These are phyloP conservation scores for Bhutanitis thaidina DNA, from an alignment of 2,888 invertebrate species.

Conservation along the genomic window DNA sequence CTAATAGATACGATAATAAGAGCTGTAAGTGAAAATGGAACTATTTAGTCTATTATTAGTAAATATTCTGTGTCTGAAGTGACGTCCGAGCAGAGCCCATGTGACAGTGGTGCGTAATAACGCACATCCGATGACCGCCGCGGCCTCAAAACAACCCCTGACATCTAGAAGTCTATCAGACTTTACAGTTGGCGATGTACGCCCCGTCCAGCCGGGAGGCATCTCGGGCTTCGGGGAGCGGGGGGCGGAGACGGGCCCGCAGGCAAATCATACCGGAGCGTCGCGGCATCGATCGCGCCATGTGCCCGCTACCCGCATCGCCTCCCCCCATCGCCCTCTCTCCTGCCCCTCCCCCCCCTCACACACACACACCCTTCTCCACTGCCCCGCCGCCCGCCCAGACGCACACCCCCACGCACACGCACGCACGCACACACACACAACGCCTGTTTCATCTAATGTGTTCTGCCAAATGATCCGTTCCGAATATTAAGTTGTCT, in stretches of 20 bases:
- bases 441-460: constrained; percentile 49
- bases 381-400: constrained; percentile 31
- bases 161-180: constrained; percentile 23
- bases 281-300: constrained; percentile 70
- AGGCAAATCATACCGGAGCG: constrained; percentile 73
- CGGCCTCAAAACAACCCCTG: constrained; percentile 30
- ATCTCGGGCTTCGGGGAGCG: constrained; percentile 39
- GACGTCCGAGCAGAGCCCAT: background rate
- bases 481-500: constrained; percentile 50
- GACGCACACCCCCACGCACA: constrained; percentile 56
- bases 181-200: constrained; percentile 27
- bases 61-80: too few relatives aligned
- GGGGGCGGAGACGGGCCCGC: constrained; percentile 37
- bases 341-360: too few relatives aligned
- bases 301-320: constrained; percentile 32
- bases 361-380: too few relatives aligned
- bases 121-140: constrained; percentile 24
- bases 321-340: too few relatives aligned
- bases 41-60: too few relatives aligned
- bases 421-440: constrained; percentile 44
- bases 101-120: background rate
- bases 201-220: constrained; percentile 24
- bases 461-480: constrained; percentile 76
- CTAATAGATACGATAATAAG: too few relatives aligned
- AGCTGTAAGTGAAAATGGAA: too few relatives aligned